Conservation (phyloP, 1,140 invertebrate species). For the Nephila pilipes region DNA sequence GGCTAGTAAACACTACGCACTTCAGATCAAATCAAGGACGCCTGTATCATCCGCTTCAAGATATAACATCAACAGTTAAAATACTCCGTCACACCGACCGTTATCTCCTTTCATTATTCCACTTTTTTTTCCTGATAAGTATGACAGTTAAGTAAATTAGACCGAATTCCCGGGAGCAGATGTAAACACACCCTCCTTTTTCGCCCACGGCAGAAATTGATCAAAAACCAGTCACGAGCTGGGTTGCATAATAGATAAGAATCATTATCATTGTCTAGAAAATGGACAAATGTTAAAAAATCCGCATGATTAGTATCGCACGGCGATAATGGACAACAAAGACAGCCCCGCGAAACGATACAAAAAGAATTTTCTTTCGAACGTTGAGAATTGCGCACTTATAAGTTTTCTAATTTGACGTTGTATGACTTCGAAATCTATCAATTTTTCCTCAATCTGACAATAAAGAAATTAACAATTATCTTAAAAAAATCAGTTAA, state of each 20-base stretch:
- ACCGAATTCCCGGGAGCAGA: neutral
- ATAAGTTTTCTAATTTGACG: too few species aligned
- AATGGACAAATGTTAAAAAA: constrained; percentile 9
- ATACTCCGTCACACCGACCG: neutral
- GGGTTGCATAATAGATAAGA: neutral
- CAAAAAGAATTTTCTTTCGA: neutral
- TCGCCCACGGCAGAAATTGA: neutral
- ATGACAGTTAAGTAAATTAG: constrained; percentile 25
- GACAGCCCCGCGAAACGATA: neutral
- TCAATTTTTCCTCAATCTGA: too few species aligned
- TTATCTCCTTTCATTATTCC: constrained; percentile 6
- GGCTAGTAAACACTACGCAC: constrained; percentile 30
- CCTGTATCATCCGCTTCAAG: neutral
- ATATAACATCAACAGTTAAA: neutral
- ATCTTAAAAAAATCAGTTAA: too few species aligned
- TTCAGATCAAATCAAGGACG: constrained; percentile 15
- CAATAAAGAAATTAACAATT: too few species aligned
- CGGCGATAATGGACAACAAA: neutral
- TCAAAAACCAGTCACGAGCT: neutral
- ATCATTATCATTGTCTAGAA: constrained; percentile 8
- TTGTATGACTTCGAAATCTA: too few species aligned
- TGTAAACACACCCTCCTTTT: constrained; percentile 29
- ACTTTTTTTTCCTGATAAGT: neutral
- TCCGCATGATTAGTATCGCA: neutral
- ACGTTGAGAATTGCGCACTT: neutral